A percentile compares a stretch with the other conserved stretches of the same genome.
Evolutionary conservation across 2,888 invertebrate genomes (phyloP).

Genomic region (Caenorhabditis sinica): DNA sequence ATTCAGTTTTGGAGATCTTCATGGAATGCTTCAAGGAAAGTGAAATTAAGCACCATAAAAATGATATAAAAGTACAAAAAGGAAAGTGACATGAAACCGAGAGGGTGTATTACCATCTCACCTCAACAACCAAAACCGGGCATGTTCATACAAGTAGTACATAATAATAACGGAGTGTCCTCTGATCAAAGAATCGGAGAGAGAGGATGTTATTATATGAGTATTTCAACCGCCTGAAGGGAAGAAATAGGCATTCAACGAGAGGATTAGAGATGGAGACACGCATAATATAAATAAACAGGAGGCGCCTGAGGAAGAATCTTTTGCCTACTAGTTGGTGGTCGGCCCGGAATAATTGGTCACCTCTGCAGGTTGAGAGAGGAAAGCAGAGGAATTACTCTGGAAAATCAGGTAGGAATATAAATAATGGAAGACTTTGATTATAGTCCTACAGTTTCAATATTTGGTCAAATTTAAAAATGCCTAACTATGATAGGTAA

Average conservation of each 20-base stretch:
- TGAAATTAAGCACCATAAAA: neutral
- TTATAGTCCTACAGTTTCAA: neutral
- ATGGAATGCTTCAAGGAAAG: neutral
- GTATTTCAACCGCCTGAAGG: slow-evolving; percentile 39
- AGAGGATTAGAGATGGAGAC: slow-evolving; percentile 40
- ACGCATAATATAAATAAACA: slow-evolving; percentile 63
- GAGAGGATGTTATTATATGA: slow-evolving; percentile 18
- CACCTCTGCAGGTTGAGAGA: slow-evolving; percentile 12
- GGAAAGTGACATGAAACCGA: slow-evolving; percentile 38
- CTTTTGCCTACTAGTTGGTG: slow-evolving; percentile 43
- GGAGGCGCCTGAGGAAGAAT: slow-evolving; percentile 33
- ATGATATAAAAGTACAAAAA: slow-evolving; percentile 32
- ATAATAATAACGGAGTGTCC: slow-evolving; percentile 50
- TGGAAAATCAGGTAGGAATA: neutral
- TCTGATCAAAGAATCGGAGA: slow-evolving; percentile 22
- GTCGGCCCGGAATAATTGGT: slow-evolving; percentile 32
- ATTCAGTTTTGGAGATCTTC: neutral
- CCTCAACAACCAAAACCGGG: slow-evolving; percentile 22
- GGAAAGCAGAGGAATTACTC: slow-evolving; percentile 6
- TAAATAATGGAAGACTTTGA: neutral
- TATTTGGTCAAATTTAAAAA: neutral
- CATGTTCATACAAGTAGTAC: slow-evolving; percentile 56
- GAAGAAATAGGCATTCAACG: slow-evolving; percentile 12
- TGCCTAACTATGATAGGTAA: neutral
- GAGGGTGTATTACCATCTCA: slow-evolving; percentile 29